Evolutionary conservation across 2,113 vertebrate species (phyloP).

Genomic region (Gasterosteus aculeatus): DNA sequence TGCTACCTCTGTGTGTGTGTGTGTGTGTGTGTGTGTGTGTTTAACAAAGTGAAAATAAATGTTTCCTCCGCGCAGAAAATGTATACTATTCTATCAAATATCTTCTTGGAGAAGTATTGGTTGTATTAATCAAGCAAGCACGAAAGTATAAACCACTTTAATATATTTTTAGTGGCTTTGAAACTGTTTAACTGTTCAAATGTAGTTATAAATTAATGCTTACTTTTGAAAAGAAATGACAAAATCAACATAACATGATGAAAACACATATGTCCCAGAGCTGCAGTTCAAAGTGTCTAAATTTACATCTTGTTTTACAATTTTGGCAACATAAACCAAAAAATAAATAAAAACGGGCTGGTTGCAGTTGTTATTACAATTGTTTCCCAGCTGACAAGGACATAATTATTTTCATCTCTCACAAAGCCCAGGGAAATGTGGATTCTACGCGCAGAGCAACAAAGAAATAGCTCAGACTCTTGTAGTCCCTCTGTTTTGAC

Average conservation of each 20-base stretch:
- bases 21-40: constrained; percentile 24
- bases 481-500: constrained; percentile 72
- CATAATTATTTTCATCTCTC: constrained; percentile 70
- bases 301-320: constrained; percentile 65
- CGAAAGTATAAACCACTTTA: constrained; percentile 24
- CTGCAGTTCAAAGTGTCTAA: constrained; percentile 61
- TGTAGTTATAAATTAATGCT: constrained; percentile 9
- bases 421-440: constrained; percentile 63
- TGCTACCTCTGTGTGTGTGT: constrained; percentile 32
- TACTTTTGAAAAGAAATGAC: constrained; percentile 37
- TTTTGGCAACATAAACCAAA: constrained; percentile 32
- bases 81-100: constrained; percentile 18
- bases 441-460: constrained; percentile 56
- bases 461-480: constrained; percentile 63
- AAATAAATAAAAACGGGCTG: constrained; percentile 11
- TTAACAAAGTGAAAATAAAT: constrained; percentile 7
- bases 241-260: constrained; percentile 36
- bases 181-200: constrained; percentile 33
- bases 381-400: constrained; percentile 66
- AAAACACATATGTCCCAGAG: constrained; percentile 25
- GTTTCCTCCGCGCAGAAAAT: constrained; percentile 25
- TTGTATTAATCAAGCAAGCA: background rate
- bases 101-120: background rate
- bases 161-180: constrained; percentile 27
- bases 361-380: constrained; percentile 61